These are phyloP conservation scores for Oryzias melastigma DNA, from an alignment of 2,113 vertebrate genomes.

Conservation along the genomic window DNA sequence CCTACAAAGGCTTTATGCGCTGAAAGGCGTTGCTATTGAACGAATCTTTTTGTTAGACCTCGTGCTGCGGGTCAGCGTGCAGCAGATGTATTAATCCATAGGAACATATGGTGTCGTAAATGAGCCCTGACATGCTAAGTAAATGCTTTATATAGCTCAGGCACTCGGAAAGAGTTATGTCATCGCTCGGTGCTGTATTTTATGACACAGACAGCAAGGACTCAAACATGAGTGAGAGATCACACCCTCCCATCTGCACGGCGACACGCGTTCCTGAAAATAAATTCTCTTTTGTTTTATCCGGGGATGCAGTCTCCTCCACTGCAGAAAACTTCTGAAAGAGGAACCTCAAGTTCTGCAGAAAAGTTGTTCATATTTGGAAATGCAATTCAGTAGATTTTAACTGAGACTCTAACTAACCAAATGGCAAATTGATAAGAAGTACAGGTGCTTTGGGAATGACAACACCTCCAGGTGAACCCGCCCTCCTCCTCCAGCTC, in stretches of 20 bases:
- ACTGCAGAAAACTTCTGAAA: not conserved
- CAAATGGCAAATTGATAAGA: not conserved
- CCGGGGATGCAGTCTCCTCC: too few species aligned
- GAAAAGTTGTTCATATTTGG: not conserved
- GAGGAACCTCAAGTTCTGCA: not conserved
- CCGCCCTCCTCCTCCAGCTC: not conserved
- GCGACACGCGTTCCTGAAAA: too few species aligned
- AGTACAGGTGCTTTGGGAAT: not conserved
- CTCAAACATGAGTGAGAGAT: conserved; percentile 16
- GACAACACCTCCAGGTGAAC: not conserved
- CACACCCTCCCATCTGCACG: conserved; percentile 10
- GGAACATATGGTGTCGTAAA: conserved; percentile 46
- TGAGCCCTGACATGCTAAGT: conserved; percentile 49
- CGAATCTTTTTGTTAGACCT: conserved; percentile 30
- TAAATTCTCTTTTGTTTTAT: not conserved
- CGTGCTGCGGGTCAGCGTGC: conserved; percentile 35
- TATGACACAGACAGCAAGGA: conserved; percentile 9
- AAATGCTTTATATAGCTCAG: conserved; percentile 40
- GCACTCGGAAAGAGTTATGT: conserved; percentile 16
- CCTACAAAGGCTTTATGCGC: conserved; percentile 12
- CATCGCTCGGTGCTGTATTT: conserved; percentile 20
- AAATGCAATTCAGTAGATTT: not conserved
- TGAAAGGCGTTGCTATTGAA: conserved; percentile 36
- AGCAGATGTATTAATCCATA: conserved; percentile 41
- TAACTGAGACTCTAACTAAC: conserved; percentile 7